phyloP scores from a whole-genome alignment of 2,888 invertebrate genomes.

The Subacronicta megacephala region DNA sequence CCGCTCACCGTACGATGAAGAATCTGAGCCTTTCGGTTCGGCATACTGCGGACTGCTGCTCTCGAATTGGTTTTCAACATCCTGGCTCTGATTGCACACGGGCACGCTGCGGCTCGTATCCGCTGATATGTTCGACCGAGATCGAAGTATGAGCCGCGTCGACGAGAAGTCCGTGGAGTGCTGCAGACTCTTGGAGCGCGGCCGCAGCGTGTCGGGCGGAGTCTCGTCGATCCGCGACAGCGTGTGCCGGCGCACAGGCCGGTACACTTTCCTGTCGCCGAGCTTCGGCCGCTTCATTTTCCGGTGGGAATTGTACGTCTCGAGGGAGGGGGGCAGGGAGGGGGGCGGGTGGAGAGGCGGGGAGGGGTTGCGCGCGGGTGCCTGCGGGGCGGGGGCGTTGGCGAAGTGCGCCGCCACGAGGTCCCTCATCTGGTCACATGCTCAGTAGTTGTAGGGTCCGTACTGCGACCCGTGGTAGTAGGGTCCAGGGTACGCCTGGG shows the following conservation, averaged over 20 bases:
- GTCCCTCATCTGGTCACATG: constrained; percentile 88
- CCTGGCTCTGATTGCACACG: constrained; percentile 81
- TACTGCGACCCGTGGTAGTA: constrained; percentile 98
- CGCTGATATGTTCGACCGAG: constrained; percentile 82
- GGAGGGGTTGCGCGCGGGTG: constrained; percentile 82
- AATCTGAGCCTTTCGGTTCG: constrained; percentile 75
- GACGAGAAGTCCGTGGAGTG: constrained; percentile 80
- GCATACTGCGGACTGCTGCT: constrained; percentile 82
- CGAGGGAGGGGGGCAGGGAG: constrained; percentile 66
- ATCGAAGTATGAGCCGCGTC: constrained; percentile 76
- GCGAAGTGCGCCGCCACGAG: constrained; percentile 83
- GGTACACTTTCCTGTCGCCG: constrained; percentile 79
- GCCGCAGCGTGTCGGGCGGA: constrained; percentile 64
- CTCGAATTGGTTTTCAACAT: constrained; percentile 72
- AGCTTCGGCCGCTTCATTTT: constrained; percentile 74
- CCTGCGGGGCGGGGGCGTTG: constrained; percentile 85
- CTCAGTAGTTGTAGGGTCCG: constrained; percentile 97
- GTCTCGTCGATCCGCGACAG: constrained; percentile 85
- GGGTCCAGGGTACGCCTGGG: constrained; percentile 95
- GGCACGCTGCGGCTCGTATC: constrained; percentile 86
- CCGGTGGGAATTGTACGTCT: constrained; percentile 85
- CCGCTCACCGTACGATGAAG: constrained; percentile 71
- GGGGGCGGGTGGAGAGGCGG: constrained; percentile 52
- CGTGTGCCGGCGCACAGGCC: constrained; percentile 77
- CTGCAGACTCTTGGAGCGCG: constrained; percentile 76